Evolutionary conservation across 1,140 invertebrate genomes (phyloP), one percentile per base, ranked within the genome.

Genomic region (Ceratina australensis): DNA sequence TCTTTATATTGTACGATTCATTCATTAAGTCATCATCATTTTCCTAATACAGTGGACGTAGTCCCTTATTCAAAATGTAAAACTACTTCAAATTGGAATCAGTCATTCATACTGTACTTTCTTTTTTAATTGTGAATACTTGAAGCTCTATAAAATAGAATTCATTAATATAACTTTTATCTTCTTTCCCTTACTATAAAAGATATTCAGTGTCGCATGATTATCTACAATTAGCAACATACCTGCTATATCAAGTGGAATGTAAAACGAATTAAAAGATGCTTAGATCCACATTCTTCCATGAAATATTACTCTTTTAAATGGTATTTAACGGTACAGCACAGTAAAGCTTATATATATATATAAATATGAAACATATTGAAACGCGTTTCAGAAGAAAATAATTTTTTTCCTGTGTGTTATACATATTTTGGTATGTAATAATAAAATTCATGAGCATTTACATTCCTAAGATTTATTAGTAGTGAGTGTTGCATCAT

Each of bases 251-350:
- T 50, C 15, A 13, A 47, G 16, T 72, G 22, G 42, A 71, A 72
- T 72, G 22, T 42, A 49, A 78, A 64, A 78, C 28, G 71, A 22
- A 28, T 72, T 18, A 56, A 24, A 63, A 63, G 54, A 56, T 63
- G 7, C 54, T 33, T 50, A 83, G 72, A 78, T 81, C 71, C 79
- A 57, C 68, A 81, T 72, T 84, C 82, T 85, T 85, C 82, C 82
- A 81, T 77, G 5, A 22, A 56, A 77, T 80, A 81, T 69, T 26
- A 24, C 56, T 81, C 68, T 52, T 72, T 78, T 66, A 42, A 65
- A 57, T 71, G 64, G 57, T 57, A 56, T 71, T 83, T 49, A 74
- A 69, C 73, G 56, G 20, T 82, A 63, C 65, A 33, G 56, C 56
- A 66, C 57, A 65, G 52, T 64, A 72, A 79, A 59, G 33, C 47